Evolutionary conservation across 92 coral and sea anemone genomes (phyloP), one percentile per base, ranked within the genome.

Genomic region (Desmophyllum pertusum): DNA sequence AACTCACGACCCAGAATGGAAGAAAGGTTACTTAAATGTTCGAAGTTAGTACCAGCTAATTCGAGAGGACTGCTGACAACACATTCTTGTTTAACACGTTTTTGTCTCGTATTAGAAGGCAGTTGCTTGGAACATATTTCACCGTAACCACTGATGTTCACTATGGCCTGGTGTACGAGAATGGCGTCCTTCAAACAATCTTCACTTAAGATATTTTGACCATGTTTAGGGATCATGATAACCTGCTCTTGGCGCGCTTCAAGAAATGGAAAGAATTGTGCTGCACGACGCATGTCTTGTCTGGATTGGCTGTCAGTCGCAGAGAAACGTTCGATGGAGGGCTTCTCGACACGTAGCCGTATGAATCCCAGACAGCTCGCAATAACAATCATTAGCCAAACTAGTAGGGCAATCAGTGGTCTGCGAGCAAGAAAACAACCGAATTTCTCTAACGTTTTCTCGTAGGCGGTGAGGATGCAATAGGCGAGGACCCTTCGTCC

Each of bases 371-470:
- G 52, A 36, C 86, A 62, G 82, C 84, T 43, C 2, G 45, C 63
- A 8, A 18, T 30, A 37, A 79, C 19, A 19, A 83, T 27, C 10
- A 87, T 23, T 11, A 87, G 25, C 11, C 76, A 50, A 6, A 67
- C 27, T 6, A 87, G 7, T 10, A 83, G 21, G 31, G 78, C 86
- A 21, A 75, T 45, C 38, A 61, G 19, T 23, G 79, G 77, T 40
- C 52, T 73, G 40, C 88, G 90, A 50, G 88, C 79, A 27, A 90
- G 21, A 46, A 73, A 59, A 25, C 73, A 61, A 1, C 93, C 93
- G 2, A 78, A 30, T 59, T 83, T 82, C 37, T 87, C 91, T 25
- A 87, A 78, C 37, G 57, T 59, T 51, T 43, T 83, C 74, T 90
- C 85, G 41, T 69, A 84, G 23, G 71, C 45, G 1, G 39, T 21